Base-by-base conservation (phyloP, 2,888 invertebrate genomes). In the Choristoneura rosaceana region DNA sequence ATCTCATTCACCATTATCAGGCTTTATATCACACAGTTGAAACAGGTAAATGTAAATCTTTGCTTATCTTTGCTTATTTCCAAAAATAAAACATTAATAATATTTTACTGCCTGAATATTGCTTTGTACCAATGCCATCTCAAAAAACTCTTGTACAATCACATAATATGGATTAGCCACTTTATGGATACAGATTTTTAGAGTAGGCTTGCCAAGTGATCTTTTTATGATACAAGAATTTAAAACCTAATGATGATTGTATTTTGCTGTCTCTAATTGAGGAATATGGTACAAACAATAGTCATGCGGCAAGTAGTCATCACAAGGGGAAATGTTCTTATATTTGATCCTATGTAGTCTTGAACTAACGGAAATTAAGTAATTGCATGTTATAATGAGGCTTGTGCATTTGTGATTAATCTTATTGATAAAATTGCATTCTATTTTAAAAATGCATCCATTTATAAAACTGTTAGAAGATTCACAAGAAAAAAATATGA, bases 251-350 rank as follows among this genome's bases (percentile, higher is more conserved):
- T 12, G 2, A 12, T 43, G 43, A 12, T 43, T 41, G 25, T 25
- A 25, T 25, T 38, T 7, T 38, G 4, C 38, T 38, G 38, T 38
- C 7, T 38, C 7, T 1, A 38, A 38, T 25, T 25, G 7, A 38
- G 7, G 7, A 38, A 38, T 7, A 38, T 52, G 17, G 52, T 52
- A 52, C 52, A 52, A 17, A 52, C 8, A 52, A 52, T 52, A 52
- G 8, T 17, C 17, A 17, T 17, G 52, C 52, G 15, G 17, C 52
- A 7, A 17, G 15, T 52, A 66, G 76, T 77, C 73, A 74, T 78
- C 79, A 84, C 79, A 81, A 80, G 80, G 76, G 76, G 74, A 78
- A 79, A 76, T 76, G 71, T 76, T 75, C 75, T 59, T 70, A 65
- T 65, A 74, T 65, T 65, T 71, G 69, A 64, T 73, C 71, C 59